Evolutionary conservation across 2,888 invertebrate genomes (phyloP).

Genomic region (Erpobdella octoculata): DNA sequence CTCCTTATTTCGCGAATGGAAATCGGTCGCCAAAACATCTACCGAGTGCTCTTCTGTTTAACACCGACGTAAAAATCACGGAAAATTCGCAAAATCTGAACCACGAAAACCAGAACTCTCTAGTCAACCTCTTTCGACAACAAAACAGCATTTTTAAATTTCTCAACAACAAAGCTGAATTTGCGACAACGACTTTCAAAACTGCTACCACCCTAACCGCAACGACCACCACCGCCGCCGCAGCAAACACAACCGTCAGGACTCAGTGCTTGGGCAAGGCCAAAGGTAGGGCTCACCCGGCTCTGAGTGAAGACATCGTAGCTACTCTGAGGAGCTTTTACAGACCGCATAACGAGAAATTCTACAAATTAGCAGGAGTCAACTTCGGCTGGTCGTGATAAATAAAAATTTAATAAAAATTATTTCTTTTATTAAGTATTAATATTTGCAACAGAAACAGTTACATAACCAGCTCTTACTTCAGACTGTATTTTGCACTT

Average conservation of each 20-base stretch:
- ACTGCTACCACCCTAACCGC: not conserved
- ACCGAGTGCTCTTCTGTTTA: too few species aligned
- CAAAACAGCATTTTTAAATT: not conserved
- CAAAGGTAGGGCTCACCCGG: constrained; percentile 77
- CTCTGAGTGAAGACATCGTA: constrained; percentile 65
- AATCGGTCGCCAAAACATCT: too few species aligned
- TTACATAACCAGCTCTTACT: too few species aligned
- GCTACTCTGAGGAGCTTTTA: constrained; percentile 44
- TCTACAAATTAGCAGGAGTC: constrained; percentile 76
- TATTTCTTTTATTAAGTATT: too few species aligned
- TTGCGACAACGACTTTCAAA: not conserved
- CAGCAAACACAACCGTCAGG: not conserved
- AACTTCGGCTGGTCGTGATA: constrained; percentile 70
- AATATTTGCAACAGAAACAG: too few species aligned
- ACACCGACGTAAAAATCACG: too few species aligned
- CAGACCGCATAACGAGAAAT: constrained; percentile 43
- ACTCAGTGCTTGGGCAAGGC: constrained; percentile 73
- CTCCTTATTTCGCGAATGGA: too few species aligned
- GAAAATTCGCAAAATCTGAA: too few species aligned
- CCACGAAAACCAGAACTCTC: not conserved
- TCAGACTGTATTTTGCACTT: too few species aligned
- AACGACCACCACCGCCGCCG: not conserved
- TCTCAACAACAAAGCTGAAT: constrained; percentile 9
- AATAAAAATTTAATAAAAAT: too few species aligned
- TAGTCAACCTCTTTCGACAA: not conserved